phyloP scores from a whole-genome alignment of 1,140 invertebrate genomes.

The Phymorhynchus buccinoides region DNA sequence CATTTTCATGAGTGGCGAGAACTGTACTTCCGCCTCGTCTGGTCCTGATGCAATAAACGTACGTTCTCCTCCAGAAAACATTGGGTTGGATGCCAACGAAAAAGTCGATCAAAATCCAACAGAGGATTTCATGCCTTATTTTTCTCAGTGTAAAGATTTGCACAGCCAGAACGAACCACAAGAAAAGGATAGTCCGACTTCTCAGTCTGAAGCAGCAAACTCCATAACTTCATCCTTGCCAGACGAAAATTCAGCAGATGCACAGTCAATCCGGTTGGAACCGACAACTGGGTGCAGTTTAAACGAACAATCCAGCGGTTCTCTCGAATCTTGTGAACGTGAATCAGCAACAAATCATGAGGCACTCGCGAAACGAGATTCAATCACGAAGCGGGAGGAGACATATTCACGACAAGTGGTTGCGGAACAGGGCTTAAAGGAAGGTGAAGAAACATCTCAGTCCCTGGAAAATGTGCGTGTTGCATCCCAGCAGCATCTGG shows the following conservation, averaged over 20 bases:
- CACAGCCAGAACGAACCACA: too few species aligned
- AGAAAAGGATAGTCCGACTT: too few species aligned
- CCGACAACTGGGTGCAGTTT: background rate
- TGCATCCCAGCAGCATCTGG: background rate
- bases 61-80: background rate
- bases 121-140: too few species aligned
- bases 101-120: background rate
- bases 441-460: background rate
- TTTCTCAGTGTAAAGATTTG: too few species aligned
- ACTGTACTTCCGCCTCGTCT: background rate
- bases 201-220: background rate
- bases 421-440: background rate
- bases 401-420: background rate
- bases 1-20: background rate
- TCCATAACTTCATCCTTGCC: background rate
- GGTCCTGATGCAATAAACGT: background rate
- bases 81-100: background rate
- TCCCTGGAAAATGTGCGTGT: background rate
- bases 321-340: background rate
- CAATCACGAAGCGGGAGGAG: background rate
- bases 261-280: background rate
- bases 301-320: background rate
- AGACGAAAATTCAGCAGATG: background rate
- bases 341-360: background rate
- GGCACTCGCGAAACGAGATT: background rate